Evolutionary conservation across 2,888 invertebrate genomes (phyloP).

Genomic region (Anthrax anthrax): DNA sequence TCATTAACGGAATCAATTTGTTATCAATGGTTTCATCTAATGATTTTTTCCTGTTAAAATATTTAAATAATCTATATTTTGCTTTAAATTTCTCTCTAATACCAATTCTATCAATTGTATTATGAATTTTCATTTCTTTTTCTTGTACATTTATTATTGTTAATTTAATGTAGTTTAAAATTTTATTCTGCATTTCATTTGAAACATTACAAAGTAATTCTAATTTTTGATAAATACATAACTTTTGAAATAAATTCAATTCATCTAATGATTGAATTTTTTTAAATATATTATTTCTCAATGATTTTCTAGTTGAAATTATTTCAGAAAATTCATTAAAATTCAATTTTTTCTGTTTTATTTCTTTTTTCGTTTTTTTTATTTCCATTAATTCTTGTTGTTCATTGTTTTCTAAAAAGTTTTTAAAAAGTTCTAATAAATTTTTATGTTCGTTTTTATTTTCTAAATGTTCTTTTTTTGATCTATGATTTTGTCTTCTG

Average conservation of each 20-base stretch:
- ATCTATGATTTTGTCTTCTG: slow-evolving; percentile 4
- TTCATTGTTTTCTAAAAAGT: slow-evolving; percentile 23
- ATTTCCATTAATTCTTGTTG: slow-evolving; percentile 19
- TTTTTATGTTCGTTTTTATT: slow-evolving; percentile 20
- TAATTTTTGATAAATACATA: slow-evolving; percentile 24
- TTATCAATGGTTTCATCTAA: slow-evolving; percentile 15
- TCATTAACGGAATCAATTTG: slow-evolving; percentile 22
- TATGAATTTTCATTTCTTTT: slow-evolving; percentile 11
- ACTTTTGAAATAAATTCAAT: slow-evolving; percentile 28
- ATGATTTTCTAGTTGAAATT: neutral
- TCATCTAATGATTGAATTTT: slow-evolving; percentile 25
- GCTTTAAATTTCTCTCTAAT: slow-evolving; percentile 25
- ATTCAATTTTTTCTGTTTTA: slow-evolving; percentile 3
- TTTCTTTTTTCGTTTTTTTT: slow-evolving; percentile 12
- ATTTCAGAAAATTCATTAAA: neutral
- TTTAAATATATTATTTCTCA: slow-evolving; percentile 13
- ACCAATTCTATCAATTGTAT: slow-evolving; percentile 18
- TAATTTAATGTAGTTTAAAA: slow-evolving; percentile 17
- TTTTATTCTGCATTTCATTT: slow-evolving; percentile 14
- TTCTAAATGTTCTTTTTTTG: slow-evolving; percentile 19
- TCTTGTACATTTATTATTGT: slow-evolving; percentile 11
- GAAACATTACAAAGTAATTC: slow-evolving; percentile 21
- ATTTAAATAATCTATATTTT: slow-evolving; percentile 21
- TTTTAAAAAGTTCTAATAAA: slow-evolving; percentile 20
- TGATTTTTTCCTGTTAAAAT: slow-evolving; percentile 9